Base-by-base conservation (phyloP, 2,113 vertebrate genomes). In the Anoplopoma fimbria region DNA sequence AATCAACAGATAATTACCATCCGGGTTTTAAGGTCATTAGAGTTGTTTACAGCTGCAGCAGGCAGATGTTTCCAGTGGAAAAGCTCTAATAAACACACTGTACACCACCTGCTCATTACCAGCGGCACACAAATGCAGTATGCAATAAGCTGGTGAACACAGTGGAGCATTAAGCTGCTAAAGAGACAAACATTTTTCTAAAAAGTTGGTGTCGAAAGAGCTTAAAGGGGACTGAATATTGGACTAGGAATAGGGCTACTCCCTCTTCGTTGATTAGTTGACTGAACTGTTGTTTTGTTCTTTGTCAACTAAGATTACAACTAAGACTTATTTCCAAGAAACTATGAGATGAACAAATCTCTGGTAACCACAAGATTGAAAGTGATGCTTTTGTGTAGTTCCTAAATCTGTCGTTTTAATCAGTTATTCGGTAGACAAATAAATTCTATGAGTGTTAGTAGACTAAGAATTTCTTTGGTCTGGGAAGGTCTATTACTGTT, bases 21-120 rank as follows among this genome's bases (percentile, higher is more conserved):
- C 12, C 1, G 2, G 29, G 45, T 61, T 42, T n/a, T 17, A 9
- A n/a, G 42, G 40, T 55, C 38, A 36, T 78, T 63, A 15, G 10
- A 27, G 25, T 33, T 0, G 23, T 21, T 40, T 51, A 27, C 65
- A 79, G 62, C 40, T 60, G 73, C 36, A 64, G 38, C 55, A 36
- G 36, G 23, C 61, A 73, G 69, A 65, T 83, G 55, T 64, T 82
- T 34, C 9, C 69, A 67, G 69, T 25, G n/a, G 53, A 80, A 79
- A 64, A 40, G 21, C 42, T 49, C 34, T 21, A 47, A 85, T 85
- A 42, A 82, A 62, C 33, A 14, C 14, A 6, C 23, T 58, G n/a
- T 40, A 36, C 13, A 19, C 58, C 69, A 58, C 23, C 68, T 63
- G 77, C 21, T 9, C 58, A 67, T 25, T 5, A 34, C 4, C 1